phyloP scores from a whole-genome alignment of 53 echinoderm and acorn worm genomes.

The Hippasteria phrygiana region DNA sequence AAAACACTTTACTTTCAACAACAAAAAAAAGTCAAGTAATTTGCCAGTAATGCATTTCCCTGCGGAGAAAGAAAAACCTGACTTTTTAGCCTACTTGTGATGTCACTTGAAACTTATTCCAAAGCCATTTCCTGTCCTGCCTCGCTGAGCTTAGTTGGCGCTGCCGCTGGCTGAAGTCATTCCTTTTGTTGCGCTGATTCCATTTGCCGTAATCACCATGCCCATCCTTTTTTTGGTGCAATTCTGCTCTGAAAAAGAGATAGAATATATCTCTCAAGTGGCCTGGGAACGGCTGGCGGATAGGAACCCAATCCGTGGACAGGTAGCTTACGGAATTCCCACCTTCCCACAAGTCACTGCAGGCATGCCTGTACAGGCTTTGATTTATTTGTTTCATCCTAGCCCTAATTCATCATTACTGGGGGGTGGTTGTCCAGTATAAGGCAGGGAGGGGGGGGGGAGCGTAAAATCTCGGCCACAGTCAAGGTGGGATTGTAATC shows the following conservation, averaged over 20 bases:
- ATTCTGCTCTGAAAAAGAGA: constrained; percentile 38
- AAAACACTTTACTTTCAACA: constrained; percentile 19
- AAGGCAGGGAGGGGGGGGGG: neutral
- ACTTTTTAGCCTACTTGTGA: constrained; percentile 66
- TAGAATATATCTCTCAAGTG: constrained; percentile 65
- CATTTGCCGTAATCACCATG: constrained; percentile 61
- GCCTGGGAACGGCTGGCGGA: constrained; percentile 39
- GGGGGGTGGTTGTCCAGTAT: constrained; percentile 26
- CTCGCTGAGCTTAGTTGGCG: constrained; percentile 4
- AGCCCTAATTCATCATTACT: constrained; percentile 62
- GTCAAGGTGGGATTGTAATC: constrained; percentile 62
- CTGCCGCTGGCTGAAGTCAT: constrained; percentile 6
- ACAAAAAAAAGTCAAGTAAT: constrained; percentile 55
- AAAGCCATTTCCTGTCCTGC: constrained; percentile 53
- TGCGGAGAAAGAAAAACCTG: constrained; percentile 40
- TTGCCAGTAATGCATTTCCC: constrained; percentile 34
- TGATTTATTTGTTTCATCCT: constrained; percentile 65
- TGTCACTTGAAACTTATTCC: constrained; percentile 59
- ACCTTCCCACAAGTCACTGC: constrained; percentile 51
- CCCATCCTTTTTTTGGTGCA: constrained; percentile 41
- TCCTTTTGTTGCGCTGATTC: constrained; percentile 60
- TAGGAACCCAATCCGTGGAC: constrained; percentile 55
- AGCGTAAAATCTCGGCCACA: constrained; percentile 17
- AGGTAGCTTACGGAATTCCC: constrained; percentile 62
- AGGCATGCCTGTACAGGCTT: constrained; percentile 55